Base-by-base conservation (phyloP, 2,888 invertebrate species). In the Diarsia brunnea region DNA sequence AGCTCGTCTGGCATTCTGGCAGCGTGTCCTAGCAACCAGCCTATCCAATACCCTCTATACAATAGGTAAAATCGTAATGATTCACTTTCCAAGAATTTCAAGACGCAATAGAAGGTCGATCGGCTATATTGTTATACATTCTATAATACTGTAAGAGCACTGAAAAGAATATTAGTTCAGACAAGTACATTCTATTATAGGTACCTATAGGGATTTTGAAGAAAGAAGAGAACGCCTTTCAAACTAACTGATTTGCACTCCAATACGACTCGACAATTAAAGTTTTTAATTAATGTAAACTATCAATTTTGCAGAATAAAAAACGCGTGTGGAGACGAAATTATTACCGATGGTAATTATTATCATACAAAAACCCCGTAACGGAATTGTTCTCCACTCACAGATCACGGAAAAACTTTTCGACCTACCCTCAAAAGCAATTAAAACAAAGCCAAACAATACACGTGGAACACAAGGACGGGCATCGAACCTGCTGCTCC, bases 401-500 rank as follows among this genome's bases (percentile, higher is more conserved):
- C 8, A 53, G 38, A 45, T 55, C 45, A 47, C 14, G 10, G 24
- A 73, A 65, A 16, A 65, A 60, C 27, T 60, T 63, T 73, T 16
- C 43, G 12, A 60, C 69, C 67, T 73, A 64, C 61, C 66, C 64
- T 75, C n/a, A 67, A 78, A 79, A 55, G 60, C 43, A 79, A 69
- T 75, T 63, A 79, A 73, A 73, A 69, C 53, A 55, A 75, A 66
- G 2, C 51, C 69, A 69, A 69, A 76, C 51, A 71, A 75, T 89
- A 90, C 92, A 92, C 92, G 92, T 91, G 92, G 89, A 90, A 82
- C 80, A 79, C 93, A 93, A 93, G 94, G 93, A 92, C 92, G 93
- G 91, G 86, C 94, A 90, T 91, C 93, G 93, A 93, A 91, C 91
- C 86, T 88, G 82, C 55, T 82, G 81, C 72, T 79, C 84, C 87